phyloP scores from a whole-genome alignment of 2,888 invertebrate species.

The Ferdinandea cuprea region DNA sequence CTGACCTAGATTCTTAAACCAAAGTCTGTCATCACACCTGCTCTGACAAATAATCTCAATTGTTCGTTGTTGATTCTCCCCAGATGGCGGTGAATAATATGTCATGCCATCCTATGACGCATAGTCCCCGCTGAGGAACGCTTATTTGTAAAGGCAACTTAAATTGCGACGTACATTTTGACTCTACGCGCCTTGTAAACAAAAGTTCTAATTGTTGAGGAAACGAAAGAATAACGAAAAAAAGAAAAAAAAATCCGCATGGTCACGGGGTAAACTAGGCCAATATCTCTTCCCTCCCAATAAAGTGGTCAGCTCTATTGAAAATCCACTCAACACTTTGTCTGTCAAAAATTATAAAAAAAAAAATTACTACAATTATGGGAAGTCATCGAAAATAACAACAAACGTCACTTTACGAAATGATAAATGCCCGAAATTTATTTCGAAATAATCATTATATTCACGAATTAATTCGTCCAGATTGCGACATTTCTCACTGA shows the following conservation, averaged over 20 bases:
- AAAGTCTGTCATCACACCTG: constrained; percentile 11
- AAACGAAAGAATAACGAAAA: background rate
- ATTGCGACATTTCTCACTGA: constrained; percentile 64
- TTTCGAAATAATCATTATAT: constrained; percentile 69
- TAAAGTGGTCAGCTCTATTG: background rate
- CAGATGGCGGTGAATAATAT: constrained; percentile 13
- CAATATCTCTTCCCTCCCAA: constrained; percentile 16
- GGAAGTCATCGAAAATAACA: constrained; percentile 45
- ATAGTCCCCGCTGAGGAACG: background rate
- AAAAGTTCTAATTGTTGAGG: constrained; percentile 13
- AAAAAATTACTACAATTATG: constrained; percentile 48
- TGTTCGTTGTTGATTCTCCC: background rate
- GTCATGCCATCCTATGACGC: constrained; percentile 24
- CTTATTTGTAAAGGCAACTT: constrained; percentile 8
- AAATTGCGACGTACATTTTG: constrained; percentile 44
- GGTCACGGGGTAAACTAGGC: constrained; percentile 49
- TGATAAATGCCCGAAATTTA: constrained; percentile 66
- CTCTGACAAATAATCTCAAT: constrained; percentile 11
- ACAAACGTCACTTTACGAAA: constrained; percentile 53
- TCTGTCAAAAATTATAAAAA: constrained; percentile 17
- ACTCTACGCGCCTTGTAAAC: background rate
- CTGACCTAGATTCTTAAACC: constrained; percentile 17
- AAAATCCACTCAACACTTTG: constrained; percentile 30
- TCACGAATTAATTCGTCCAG: constrained; percentile 66
- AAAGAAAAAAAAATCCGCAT: constrained; percentile 18